These are phyloP conservation scores for Acromyrmex echinatior DNA, from an alignment of 1,140 invertebrate species.

Conservation along the genomic window DNA sequence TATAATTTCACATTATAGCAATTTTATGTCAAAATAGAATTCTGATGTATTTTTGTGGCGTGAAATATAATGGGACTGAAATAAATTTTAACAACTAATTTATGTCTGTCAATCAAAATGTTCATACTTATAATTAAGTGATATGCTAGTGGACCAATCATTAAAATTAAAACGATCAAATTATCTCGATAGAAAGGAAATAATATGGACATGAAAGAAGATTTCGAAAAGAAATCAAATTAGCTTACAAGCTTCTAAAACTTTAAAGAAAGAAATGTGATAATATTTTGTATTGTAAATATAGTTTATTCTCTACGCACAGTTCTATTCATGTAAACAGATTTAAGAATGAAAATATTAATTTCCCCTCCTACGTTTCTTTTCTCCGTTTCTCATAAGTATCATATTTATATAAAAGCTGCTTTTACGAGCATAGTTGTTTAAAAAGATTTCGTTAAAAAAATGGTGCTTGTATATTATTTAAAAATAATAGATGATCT, in stretches of 20 bases:
- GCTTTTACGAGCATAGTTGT: background rate
- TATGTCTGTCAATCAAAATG: background rate
- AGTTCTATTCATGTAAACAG: background rate
- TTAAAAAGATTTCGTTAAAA: background rate
- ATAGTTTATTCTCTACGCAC: background rate
- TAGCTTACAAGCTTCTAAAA: background rate
- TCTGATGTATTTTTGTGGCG: background rate
- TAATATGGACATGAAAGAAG: background rate
- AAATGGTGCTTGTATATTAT: background rate
- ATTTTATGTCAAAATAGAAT: background rate
- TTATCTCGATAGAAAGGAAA: background rate
- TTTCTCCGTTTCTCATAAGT: background rate
- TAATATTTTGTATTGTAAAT: slow-evolving; percentile 6
- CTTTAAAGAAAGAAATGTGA: background rate
- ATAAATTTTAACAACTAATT: slow-evolving; percentile 18
- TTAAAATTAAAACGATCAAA: background rate
- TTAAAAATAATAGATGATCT: background rate
- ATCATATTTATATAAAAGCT: background rate
- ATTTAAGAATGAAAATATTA: slow-evolving; percentile 9
- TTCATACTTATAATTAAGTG: background rate
- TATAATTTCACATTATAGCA: background rate
- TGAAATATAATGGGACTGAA: background rate
- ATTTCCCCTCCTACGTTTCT: too few relatives aligned
- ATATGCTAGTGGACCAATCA: background rate
- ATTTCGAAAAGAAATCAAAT: background rate